phyloP scores from a whole-genome alignment of 1,140 invertebrate genomes.

The Drosophila guanche region DNA sequence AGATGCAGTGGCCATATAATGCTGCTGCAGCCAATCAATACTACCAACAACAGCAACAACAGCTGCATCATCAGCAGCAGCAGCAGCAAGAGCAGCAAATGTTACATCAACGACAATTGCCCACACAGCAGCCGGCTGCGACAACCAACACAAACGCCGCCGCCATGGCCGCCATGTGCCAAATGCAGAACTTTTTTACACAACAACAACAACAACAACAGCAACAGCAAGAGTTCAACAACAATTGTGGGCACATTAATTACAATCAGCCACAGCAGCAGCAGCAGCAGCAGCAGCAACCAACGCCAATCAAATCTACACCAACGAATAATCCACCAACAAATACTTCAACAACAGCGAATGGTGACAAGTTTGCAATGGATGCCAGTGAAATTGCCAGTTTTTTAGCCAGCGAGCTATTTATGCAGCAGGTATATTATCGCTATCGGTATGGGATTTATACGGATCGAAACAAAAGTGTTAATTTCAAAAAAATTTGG shows the following conservation, averaged over 20 bases:
- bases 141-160: constrained; percentile 49
- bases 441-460: constrained; percentile 12
- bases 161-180: constrained; percentile 72
- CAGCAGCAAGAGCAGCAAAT: constrained; percentile 52
- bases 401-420: constrained; percentile 91
- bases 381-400: constrained; percentile 91
- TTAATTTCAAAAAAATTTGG: neutral
- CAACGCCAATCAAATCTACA: constrained; percentile 23
- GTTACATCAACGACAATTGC: constrained; percentile 59
- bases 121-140: constrained; percentile 21
- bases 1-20: constrained; percentile 34
- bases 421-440: constrained; percentile 88
- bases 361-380: constrained; percentile 84
- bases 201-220: constrained; percentile 57
- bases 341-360: constrained; percentile 17
- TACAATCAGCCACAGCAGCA: constrained; percentile 58
- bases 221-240: constrained; percentile 45
- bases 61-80: constrained; percentile 32
- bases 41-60: constrained; percentile 53
- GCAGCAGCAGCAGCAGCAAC: constrained; percentile 30
- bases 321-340: constrained; percentile 12
- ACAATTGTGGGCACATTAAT: constrained; percentile 58
- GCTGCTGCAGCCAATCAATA: constrained; percentile 27
- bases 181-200: constrained; percentile 75
- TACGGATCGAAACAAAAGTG: constrained; percentile 1